A percentile compares a stretch with the other conserved stretches of the same genome.
These are phyloP conservation scores for Tragopan temminckii DNA, from an alignment of 2,797 vertebrate genomes.

Conservation along the genomic window DNA sequence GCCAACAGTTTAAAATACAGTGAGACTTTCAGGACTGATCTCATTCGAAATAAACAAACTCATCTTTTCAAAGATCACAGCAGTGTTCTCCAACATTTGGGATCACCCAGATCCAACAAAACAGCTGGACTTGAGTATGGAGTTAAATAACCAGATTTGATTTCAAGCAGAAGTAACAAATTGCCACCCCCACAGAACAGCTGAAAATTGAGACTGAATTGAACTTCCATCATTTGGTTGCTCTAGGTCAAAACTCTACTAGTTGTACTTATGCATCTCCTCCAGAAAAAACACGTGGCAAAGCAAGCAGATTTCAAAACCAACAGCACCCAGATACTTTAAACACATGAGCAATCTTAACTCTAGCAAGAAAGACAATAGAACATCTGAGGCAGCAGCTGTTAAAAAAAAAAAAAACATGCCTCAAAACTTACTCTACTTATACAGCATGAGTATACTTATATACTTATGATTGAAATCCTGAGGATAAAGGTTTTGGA, in stretches of 20 bases:
- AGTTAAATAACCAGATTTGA: neutral
- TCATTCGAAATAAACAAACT: neutral
- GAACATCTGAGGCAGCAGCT: neutral
- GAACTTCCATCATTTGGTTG: slow-evolving; percentile 28
- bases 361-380: neutral
- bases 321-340: neutral
- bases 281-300: neutral
- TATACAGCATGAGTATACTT: neutral
- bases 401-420: neutral
- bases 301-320: neutral
- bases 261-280: neutral
- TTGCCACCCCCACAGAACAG: neutral
- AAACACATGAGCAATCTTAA: neutral
- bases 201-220: slow-evolving; percentile 21
- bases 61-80: neutral
- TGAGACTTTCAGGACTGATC: neutral
- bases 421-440: neutral
- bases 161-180: slow-evolving; percentile 40
- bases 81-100: neutral
- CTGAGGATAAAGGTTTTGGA: neutral
- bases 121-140: slow-evolving; percentile 40
- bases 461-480: neutral
- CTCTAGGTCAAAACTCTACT: neutral
- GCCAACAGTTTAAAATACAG: slow-evolving; percentile 24
- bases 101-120: slow-evolving; percentile 36